Conservation (phyloP, 2,113 vertebrate genomes). For the Phyllostomus hastatus region DNA sequence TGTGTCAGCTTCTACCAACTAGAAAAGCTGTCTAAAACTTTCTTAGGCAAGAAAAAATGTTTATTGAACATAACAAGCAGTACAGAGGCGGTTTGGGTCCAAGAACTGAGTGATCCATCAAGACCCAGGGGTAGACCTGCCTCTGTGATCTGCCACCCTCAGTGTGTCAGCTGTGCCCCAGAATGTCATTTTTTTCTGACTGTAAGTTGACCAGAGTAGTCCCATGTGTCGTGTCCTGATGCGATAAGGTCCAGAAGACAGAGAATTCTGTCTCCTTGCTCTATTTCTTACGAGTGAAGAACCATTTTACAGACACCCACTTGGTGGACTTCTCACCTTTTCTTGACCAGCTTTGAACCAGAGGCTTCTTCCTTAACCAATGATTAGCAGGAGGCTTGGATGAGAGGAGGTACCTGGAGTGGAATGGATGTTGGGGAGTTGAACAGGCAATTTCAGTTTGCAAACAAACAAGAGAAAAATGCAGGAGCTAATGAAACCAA, state of each 20-base stretch:
- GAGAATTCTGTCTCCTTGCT: neutral
- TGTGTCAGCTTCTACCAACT: conserved; percentile 18
- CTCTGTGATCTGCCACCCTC: conserved; percentile 33
- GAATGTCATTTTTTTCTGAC: neutral
- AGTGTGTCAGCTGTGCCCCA: conserved; percentile 4
- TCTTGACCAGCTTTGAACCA: neutral
- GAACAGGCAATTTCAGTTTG: conserved; percentile 4
- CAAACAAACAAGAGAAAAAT: neutral
- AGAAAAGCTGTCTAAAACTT: conserved; percentile 42
- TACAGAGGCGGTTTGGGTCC: conserved; percentile 50
- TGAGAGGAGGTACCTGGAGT: neutral
- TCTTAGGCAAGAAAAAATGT: conserved; percentile 27
- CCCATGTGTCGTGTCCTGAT: neutral
- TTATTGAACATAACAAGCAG: conserved; percentile 59
- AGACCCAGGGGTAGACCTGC: conserved; percentile 33
- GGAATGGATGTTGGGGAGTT: neutral
- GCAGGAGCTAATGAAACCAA: neutral
- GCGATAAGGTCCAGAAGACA: neutral
- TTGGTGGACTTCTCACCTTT: neutral
- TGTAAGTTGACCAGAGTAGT: neutral
- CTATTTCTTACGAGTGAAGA: neutral
- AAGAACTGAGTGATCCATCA: neutral
- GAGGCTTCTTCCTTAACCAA: neutral
- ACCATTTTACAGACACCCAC: neutral
- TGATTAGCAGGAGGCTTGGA: neutral